These are phyloP conservation scores for Ceratosolen fusciceps DNA, from an alignment of 1,140 invertebrate genomes.

Conservation along the genomic window DNA sequence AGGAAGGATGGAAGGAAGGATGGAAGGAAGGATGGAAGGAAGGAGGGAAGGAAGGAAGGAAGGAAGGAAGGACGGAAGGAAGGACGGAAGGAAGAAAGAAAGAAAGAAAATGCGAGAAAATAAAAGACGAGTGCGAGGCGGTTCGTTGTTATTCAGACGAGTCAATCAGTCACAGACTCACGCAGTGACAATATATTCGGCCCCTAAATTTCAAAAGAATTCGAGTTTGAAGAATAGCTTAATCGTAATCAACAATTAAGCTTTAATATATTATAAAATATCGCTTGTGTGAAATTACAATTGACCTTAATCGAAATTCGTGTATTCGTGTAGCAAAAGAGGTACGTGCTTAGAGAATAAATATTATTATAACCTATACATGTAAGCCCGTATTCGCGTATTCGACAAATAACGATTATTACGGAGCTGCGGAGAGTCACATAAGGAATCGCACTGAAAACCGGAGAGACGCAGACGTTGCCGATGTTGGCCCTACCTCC, in stretches of 20 bases:
- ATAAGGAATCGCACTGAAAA: too few relatives aligned
- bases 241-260: neutral
- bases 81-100: neutral
- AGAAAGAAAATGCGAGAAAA: too few relatives aligned
- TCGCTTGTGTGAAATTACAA: neutral
- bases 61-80: neutral
- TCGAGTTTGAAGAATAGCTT: too few relatives aligned
- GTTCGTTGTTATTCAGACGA: slow-evolving; percentile 1
- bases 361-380: slow-evolving; percentile 20
- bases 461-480: too few relatives aligned
- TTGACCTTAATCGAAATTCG: slow-evolving; percentile 36
- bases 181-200: slow-evolving; percentile 30
- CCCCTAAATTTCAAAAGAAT: slow-evolving; percentile 2
- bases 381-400: too few relatives aligned
- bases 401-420: too few relatives aligned
- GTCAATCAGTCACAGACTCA: neutral
- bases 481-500: too few relatives aligned
- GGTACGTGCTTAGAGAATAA: neutral
- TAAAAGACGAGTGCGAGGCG: neutral
- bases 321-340: neutral
- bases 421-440: too few relatives aligned
- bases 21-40: neutral
- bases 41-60: too few relatives aligned
- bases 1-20: neutral
- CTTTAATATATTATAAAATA: neutral